These are phyloP conservation scores for Trypoxylon attenuatum DNA, from an alignment of 2,888 invertebrate genomes.

Conservation along the genomic window DNA sequence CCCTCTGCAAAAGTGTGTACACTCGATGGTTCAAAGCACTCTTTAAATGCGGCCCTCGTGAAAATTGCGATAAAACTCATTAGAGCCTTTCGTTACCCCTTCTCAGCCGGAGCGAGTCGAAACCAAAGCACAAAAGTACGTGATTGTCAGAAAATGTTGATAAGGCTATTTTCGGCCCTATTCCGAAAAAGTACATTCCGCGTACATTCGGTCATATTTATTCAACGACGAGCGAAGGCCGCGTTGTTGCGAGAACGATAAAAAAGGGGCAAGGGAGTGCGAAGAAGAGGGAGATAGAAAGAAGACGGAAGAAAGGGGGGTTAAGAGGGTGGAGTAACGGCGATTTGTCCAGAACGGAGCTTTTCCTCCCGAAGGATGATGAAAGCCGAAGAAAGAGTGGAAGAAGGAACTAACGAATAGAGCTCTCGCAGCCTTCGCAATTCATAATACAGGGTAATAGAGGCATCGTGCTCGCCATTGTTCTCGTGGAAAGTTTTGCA, in stretches of 20 bases:
- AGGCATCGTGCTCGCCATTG: constrained; percentile 37
- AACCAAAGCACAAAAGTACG: too few relatives aligned
- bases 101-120: too few relatives aligned
- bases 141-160: too few relatives aligned
- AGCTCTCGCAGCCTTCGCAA: constrained; percentile 20
- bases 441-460: constrained; percentile 51
- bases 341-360: constrained; percentile 1
- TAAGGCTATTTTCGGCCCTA: too few relatives aligned
- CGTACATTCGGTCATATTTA: too few relatives aligned
- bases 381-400: neutral
- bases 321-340: neutral
- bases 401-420: constrained; percentile 1
- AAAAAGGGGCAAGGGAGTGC: neutral
- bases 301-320: neutral
- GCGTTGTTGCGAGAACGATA: constrained; percentile 10
- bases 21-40: too few relatives aligned
- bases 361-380: neutral
- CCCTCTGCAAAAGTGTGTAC: too few relatives aligned
- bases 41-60: too few relatives aligned
- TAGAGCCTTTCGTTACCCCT: too few relatives aligned
- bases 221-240: too few relatives aligned
- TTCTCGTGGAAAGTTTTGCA: constrained; percentile 44
- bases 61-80: too few relatives aligned
- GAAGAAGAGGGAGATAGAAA: neutral
- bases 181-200: too few relatives aligned